Base-by-base conservation (phyloP, 2,888 invertebrate genomes). In the Troides oblongomaculatus region DNA sequence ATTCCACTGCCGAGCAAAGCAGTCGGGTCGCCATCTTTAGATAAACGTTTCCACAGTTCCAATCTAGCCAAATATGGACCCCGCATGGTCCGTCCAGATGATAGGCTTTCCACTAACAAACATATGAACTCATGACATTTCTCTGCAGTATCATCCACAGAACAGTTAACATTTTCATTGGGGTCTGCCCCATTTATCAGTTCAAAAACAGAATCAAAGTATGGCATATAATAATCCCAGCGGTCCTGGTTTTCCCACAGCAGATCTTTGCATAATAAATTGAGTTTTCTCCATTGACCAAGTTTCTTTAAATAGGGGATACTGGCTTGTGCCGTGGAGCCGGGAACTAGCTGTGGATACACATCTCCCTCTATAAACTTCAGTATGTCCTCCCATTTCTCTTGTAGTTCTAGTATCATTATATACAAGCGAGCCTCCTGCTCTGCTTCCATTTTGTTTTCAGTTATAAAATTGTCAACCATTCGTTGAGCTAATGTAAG, bases 401-500 rank as follows among this genome's bases (percentile, higher is more conserved):
- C 95, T 84, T 96, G 95, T 21, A 96, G 90, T 79, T 97, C 89
- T 25, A 93, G 77, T 72, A 99, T 96, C 93, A 98, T 96, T 69
- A 99, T 93, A 88, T 98, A 98, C 60, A 99, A 93, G 70, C 97
- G 95, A 0, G 98, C 96, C 86, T 99, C 99, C 87, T 98, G 98
- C 84, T 99, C 99, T 0, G 98, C 97, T 83, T 98, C 97, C 80
- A 98, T 93, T 91, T 97, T 97, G 75, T 96, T 96, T 73, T 98
- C 97, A 7, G 94, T 92, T 68, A 98, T 96, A 82, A 97, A 95
- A 85, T 98, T 99, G 77, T 96, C 94, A 43, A 98, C 95, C 99
- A 99, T 99, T 84, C 97, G 94, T 85, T 98, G 98, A 8, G 99
- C 99, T 72, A 99, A 92, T 2, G 97, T 95, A 46, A 99, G 93